Evolutionary conservation across 2,797 vertebrate species (phyloP).

Genomic region (Potorous gilbertii): DNA sequence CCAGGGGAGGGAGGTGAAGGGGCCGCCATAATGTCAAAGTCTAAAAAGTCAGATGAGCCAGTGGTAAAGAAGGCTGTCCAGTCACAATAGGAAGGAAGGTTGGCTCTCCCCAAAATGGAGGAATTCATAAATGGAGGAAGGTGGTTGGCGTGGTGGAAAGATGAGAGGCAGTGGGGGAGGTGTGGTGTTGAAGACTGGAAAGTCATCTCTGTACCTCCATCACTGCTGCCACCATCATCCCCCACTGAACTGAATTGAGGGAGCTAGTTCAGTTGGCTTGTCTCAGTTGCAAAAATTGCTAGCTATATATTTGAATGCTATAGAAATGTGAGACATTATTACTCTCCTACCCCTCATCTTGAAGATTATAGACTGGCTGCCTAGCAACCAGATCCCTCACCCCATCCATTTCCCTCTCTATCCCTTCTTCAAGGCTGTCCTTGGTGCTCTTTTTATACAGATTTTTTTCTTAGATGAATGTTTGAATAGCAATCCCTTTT

Average conservation of each 20-base stretch:
- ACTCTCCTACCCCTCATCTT: background rate
- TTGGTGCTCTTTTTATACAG: background rate
- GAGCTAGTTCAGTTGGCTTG: background rate
- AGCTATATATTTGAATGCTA: background rate
- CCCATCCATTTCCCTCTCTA: background rate
- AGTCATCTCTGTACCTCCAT: background rate
- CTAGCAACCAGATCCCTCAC: background rate
- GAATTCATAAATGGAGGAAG: background rate
- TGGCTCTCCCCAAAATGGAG: background rate
- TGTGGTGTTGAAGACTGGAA: background rate
- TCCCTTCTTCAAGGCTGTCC: background rate
- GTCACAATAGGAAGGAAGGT: background rate
- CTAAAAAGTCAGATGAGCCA: background rate
- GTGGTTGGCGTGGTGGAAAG: background rate
- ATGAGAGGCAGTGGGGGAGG: background rate
- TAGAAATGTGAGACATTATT: slow-evolving; percentile 5
- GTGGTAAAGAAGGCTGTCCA: too few species aligned
- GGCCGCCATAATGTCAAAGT: background rate
- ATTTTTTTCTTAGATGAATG: background rate
- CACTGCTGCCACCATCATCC: background rate
- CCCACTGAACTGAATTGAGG: background rate
- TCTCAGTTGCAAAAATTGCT: background rate
- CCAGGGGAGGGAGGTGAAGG: too few species aligned
- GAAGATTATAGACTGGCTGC: background rate
- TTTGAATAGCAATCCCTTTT: background rate